Base-by-base conservation (phyloP, 2,888 invertebrate species). In the Rutpela maculata region DNA sequence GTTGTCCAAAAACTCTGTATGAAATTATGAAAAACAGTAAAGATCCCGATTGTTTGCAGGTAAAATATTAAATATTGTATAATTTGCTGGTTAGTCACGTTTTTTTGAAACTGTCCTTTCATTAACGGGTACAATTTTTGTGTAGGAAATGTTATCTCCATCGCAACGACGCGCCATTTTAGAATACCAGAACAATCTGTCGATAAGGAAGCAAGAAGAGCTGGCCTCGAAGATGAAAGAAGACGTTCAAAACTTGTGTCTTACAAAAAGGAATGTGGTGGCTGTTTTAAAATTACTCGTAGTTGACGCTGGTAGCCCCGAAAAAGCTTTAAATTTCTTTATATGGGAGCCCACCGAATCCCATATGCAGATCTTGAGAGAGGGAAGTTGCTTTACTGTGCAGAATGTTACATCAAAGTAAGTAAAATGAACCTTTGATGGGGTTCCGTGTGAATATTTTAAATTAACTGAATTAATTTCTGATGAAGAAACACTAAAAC, bases 291-390 rank as follows among this genome's bases (percentile, higher is more conserved):
- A 90, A 85, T 82, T 92, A 73, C 88, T 90, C 38, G 85, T 92
- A 11, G 84, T 90, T 38, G 91, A 92, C 81, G 88, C 88, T 62
- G 85, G 81, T 5, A 74, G 79, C 26, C 78, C 84, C 1, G 78
- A 88, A 4, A 85, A 85, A 31, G 86, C 86, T 74, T 91, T 91
- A 5, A 88, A 92, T 85, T 88, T 95, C 81, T 93, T 94, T 9
- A 90, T 96, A 77, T 96, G 96, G 96, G 91, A 93, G 70, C 94
- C 95, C 0, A 91, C 90, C 17, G 94, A 94, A 26, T 92, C 92
- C 1, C 89, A 94, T 17, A 80, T 90, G 15, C 90, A 92, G 18
- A 86, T 92, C 7, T 88, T 95, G 0, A 92, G 90, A 82, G 95
- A 96, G 90, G 93, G 93, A 6, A 87, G 87, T 31, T 90, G 91